Evolutionary conservation across 2,113 vertebrate genomes (phyloP).

Genomic region (Orycteropus afer): DNA sequence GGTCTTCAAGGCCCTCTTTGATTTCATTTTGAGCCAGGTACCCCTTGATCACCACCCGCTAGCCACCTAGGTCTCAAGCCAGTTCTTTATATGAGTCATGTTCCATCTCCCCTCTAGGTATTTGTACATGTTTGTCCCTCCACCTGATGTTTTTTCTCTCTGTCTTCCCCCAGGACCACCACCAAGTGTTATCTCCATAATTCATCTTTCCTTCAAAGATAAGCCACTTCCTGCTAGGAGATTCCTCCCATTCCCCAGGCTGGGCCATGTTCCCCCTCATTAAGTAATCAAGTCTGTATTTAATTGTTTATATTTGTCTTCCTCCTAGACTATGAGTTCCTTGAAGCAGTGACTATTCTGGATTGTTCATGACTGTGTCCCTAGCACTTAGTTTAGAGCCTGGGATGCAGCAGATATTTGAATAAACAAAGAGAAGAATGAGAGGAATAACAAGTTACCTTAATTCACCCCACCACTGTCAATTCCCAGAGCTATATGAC

Average conservation of each 20-base stretch:
- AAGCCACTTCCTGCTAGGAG: neutral
- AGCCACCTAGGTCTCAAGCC: neutral
- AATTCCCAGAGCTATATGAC: neutral
- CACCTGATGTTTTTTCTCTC: neutral
- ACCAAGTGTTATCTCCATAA: neutral
- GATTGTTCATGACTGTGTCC: rapidly evolving
- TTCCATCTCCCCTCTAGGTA: neutral
- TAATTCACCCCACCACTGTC: neutral
- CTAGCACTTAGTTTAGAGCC: neutral
- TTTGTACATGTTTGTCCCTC: rapidly evolving
- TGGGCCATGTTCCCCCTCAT: neutral
- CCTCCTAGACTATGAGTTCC: neutral
- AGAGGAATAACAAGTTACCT: neutral
- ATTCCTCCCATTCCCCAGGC: neutral
- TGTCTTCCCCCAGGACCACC: too few species aligned
- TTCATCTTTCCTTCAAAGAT: neutral
- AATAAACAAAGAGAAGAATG: neutral
- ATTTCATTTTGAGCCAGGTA: too few species aligned
- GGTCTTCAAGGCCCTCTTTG: neutral
- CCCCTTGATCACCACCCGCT: rapidly evolving
- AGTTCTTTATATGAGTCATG: rapidly evolving
- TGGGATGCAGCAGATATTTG: neutral
- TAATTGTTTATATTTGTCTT: neutral
- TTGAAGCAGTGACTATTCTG: neutral
- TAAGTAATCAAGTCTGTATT: neutral